Conservation (phyloP, 2,888 invertebrate genomes). For the Synergus umbraculus region DNA sequence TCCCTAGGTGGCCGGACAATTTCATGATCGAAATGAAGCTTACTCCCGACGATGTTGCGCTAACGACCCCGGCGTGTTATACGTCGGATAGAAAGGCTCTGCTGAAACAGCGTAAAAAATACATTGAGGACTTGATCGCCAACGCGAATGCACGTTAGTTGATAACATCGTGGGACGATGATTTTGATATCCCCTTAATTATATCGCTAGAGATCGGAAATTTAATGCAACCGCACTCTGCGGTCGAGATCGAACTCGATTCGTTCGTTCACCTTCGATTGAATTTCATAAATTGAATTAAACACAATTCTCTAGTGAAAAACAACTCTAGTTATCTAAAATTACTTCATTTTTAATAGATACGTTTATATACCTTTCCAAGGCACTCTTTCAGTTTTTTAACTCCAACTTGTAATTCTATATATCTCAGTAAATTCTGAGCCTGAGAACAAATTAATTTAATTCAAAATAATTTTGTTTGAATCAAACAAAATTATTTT, state of each 20-base stretch:
- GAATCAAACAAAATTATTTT: too few species aligned
- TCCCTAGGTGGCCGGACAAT: constrained; percentile 84
- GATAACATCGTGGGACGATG: constrained; percentile 41
- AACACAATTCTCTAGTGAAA: constrained; percentile 8
- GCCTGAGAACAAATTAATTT: too few species aligned
- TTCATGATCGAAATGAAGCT: constrained; percentile 84
- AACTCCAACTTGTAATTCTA: background rate
- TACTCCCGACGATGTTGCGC: constrained; percentile 83
- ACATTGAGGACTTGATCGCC: constrained; percentile 64
- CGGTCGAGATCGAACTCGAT: constrained; percentile 35
- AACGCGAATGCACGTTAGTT: constrained; percentile 58
- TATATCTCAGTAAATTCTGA: too few species aligned
- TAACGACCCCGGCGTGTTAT: constrained; percentile 83
- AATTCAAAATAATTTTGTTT: too few species aligned
- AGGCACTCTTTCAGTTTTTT: background rate
- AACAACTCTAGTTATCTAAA: background rate
- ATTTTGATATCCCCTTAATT: constrained; percentile 38
- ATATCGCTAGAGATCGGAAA: constrained; percentile 31
- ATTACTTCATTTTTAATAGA: constrained; percentile 4
- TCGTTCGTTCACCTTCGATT: constrained; percentile 33
- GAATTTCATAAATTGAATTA: constrained; percentile 35
- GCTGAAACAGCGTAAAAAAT: constrained; percentile 63
- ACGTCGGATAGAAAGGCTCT: constrained; percentile 78
- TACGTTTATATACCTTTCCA: background rate
- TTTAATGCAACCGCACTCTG: constrained; percentile 38